Evolutionary conservation across 1,140 invertebrate species (phyloP).

Genomic region (Polyergus mexicanus): DNA sequence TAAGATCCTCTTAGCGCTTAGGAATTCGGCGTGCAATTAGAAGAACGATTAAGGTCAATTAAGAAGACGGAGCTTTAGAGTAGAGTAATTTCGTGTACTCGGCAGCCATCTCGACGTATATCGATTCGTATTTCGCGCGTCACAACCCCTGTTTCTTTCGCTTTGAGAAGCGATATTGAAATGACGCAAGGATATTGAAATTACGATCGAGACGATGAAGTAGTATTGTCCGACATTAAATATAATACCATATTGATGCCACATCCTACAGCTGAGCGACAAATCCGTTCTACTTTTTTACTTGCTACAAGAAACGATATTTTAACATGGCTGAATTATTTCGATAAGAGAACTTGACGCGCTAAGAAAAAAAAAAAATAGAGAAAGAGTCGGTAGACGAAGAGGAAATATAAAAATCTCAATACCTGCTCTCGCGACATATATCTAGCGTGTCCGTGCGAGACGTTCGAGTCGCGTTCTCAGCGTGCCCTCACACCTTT

Average conservation of each 20-base stretch:
- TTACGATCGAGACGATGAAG: background rate
- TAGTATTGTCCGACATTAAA: background rate
- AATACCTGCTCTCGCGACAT: constrained; percentile 39
- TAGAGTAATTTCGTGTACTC: background rate
- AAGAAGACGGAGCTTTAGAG: background rate
- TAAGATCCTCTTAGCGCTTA: constrained; percentile 63
- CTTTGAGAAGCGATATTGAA: background rate
- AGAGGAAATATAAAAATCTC: constrained; percentile 26
- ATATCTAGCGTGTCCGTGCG: constrained; percentile 62
- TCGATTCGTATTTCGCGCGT: background rate
- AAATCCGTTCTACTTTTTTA: background rate
- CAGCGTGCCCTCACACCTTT: constrained; percentile 79
- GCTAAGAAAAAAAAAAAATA: background rate
- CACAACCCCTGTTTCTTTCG: background rate
- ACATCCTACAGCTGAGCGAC: background rate
- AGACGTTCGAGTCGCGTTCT: constrained; percentile 76
- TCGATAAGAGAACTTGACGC: background rate
- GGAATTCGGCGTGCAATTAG: constrained; percentile 59
- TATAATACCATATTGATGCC: background rate
- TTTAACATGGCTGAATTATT: background rate
- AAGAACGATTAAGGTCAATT: constrained; percentile 64
- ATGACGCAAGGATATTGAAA: background rate
- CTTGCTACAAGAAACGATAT: background rate
- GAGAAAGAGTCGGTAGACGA: background rate
- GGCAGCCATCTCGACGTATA: background rate